phyloP scores from a whole-genome alignment of 2,888 invertebrate genomes.

The Trichogramma evanescens region DNA sequence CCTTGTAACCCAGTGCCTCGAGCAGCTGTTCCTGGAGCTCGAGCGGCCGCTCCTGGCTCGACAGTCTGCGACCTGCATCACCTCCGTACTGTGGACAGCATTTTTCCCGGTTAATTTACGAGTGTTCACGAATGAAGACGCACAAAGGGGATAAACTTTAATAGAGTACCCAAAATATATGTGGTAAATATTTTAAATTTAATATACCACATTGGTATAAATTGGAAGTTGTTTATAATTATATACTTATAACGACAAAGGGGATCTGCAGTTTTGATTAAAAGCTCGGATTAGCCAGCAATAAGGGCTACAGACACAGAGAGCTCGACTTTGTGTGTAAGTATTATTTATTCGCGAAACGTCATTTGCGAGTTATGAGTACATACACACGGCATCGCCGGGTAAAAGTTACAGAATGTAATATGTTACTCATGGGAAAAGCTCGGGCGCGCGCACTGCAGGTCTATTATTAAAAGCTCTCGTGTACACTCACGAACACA shows the following conservation, averaged over 20 bases:
- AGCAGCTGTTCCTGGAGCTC: conserved; percentile 59
- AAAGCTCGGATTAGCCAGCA: too few species aligned
- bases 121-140: background rate
- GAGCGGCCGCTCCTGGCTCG: conserved; percentile 53
- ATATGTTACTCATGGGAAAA: background rate
- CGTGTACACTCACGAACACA: conserved; percentile 18
- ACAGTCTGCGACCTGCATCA: conserved; percentile 53
- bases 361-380: too few species aligned
- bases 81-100: conserved; percentile 47
- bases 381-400: too few species aligned
- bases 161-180: background rate
- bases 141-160: background rate
- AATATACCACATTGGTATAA: too few species aligned
- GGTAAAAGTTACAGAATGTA: too few species aligned
- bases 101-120: background rate
- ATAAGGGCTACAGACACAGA: too few species aligned
- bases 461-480: conserved; percentile 19
- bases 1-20: conserved; percentile 55
- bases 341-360: too few species aligned
- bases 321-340: too few species aligned
- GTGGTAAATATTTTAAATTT: background rate
- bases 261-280: too few species aligned
- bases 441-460: conserved; percentile 11
- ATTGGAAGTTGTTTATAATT: too few species aligned
- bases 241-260: too few species aligned